Evolutionary conservation across 2,113 vertebrate genomes (phyloP), one percentile per base, ranked within the genome.

Genomic region (Panthera uncia): DNA sequence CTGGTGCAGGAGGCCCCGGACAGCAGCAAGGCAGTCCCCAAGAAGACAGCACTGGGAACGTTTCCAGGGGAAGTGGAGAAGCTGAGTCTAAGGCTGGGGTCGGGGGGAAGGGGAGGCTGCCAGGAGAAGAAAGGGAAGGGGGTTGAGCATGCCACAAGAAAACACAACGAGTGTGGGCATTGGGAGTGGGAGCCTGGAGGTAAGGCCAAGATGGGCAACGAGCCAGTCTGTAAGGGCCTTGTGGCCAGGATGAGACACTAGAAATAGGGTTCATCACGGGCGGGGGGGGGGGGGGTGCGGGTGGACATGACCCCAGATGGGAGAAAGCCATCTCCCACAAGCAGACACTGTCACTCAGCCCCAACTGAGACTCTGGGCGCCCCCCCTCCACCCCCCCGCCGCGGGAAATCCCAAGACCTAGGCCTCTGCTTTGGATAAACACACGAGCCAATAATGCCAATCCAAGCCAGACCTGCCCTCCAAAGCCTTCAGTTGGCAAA

Each of bases 351-450:
- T 12, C 57, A 61, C 69, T 7, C 23, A 19, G 31, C 52, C 61
- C 86, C 10, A 14, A 15, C 74, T 4, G 0, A 80, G 25, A 19
- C 68, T 36, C 86, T 1, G 1, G 36, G 25, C 12, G 2, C 4
- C 45, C 66, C 38, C 71, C 29, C 0, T 16, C 16, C 55, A 6
- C 29, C 65, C 12, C 65, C 65, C 29, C 4, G 7, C 63, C 27
- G 3, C 27, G 12, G 1, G 82, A 85, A 94, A 73, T 33, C 18
- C 93, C 66, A 5, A 79, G 86, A 63, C 68, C 89, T 52, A 38
- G 29, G 31, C 11, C 48, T 81, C 57, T 27, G 76, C 93, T 88
- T 73, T 50, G 81, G 69, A 76, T 96, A 96, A 97, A 96, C 61
- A 85, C 61, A 7, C 88, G 95, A 81, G 94, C 89, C 88, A 23